phyloP scores from a whole-genome alignment of 2,888 invertebrate species.

The Cantharis lateralis region DNA sequence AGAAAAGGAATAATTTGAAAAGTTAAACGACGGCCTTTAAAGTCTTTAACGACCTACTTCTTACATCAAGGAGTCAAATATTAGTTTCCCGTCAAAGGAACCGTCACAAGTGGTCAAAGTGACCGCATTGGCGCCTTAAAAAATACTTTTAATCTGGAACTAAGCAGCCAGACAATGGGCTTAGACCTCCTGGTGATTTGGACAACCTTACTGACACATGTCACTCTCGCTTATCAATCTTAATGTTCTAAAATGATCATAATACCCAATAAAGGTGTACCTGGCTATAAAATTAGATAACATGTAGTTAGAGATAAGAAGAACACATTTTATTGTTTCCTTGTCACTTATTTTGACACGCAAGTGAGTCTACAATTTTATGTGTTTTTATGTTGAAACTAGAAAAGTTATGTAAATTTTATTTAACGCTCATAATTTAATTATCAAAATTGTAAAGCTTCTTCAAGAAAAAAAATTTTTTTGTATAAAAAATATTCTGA shows the following conservation, averaged over 20 bases:
- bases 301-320: neutral
- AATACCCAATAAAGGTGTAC: conserved; percentile 34
- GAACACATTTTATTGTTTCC: neutral
- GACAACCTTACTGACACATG: conserved; percentile 40
- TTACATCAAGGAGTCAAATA: conserved; percentile 24
- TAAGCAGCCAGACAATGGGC: conserved; percentile 32
- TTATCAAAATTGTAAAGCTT: too few species aligned
- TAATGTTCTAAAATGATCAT: conserved; percentile 27
- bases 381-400: neutral
- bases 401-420: neutral
- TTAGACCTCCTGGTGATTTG: conserved; percentile 34
- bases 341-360: neutral
- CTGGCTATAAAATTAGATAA: conserved; percentile 20
- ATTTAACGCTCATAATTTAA: neutral
- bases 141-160: conserved; percentile 37
- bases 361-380: neutral
- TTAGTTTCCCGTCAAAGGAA: conserved; percentile 29
- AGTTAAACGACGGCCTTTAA: conserved; percentile 1
- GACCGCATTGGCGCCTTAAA: conserved; percentile 41
- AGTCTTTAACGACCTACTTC: conserved; percentile 17
- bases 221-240: conserved; percentile 33
- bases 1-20: neutral
- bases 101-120: conserved; percentile 33
- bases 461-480: too few species aligned
- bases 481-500: too few species aligned